phyloP scores from a whole-genome alignment of 2,888 invertebrate genomes.

The Pollenia angustigena region DNA sequence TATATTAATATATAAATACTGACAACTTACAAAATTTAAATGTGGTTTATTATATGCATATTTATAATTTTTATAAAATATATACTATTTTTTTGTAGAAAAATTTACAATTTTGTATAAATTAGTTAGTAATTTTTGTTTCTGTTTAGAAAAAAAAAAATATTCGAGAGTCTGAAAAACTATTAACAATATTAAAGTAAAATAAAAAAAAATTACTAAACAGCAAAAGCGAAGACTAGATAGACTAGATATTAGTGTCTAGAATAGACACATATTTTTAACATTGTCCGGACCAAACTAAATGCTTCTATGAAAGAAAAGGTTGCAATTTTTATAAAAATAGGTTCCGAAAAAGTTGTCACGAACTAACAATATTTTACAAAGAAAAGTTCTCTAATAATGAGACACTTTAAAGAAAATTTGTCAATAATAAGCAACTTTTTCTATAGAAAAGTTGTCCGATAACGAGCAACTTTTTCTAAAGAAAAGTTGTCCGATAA shows the following conservation, averaged over 20 bases:
- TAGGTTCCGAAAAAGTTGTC: no score
- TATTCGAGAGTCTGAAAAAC: background rate
- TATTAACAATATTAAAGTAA: constrained; percentile 22
- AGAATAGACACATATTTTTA: background rate
- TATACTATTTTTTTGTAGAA: background rate
- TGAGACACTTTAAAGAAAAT: no score
- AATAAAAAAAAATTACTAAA: background rate
- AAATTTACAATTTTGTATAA: constrained; percentile 31
- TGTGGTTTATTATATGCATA: constrained; percentile 7
- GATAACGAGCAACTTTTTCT: background rate
- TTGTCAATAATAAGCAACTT: no score
- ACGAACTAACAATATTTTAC: no score
- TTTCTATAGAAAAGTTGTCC: background rate
- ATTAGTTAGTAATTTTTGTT: constrained; percentile 3
- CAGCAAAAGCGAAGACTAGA: constrained; percentile 30
- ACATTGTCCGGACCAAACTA: background rate
- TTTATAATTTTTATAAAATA: constrained; percentile 16
- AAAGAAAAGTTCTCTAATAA: no score
- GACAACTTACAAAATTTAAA: constrained; percentile 33
- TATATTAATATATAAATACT: constrained; percentile 47
- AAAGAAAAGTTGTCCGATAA: background rate
- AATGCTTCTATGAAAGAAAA: no score
- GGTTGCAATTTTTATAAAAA: no score
- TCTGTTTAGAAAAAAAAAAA: background rate
- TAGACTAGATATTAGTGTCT: constrained; percentile 5